Evolutionary conservation across 1,140 invertebrate species (phyloP).

Genomic region (Caenorhabditis brenneri): DNA sequence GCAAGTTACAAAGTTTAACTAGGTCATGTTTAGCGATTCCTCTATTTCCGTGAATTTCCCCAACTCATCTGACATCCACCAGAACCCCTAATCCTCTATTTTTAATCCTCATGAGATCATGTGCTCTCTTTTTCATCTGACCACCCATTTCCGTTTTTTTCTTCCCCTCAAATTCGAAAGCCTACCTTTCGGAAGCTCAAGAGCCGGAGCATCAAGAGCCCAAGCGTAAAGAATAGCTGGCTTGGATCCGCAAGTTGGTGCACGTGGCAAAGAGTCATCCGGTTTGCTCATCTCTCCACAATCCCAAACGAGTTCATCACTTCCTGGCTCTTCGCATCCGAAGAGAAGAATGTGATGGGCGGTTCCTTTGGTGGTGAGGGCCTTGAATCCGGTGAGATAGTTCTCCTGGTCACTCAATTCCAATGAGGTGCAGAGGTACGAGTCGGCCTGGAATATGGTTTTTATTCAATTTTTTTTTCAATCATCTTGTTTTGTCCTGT

Average conservation of each 20-base stretch:
- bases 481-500: too few relatives aligned
- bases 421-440: slow-evolving; percentile 82
- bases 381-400: slow-evolving; percentile 85
- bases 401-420: not conserved
- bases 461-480: too few relatives aligned
- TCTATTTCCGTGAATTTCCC: too few relatives aligned
- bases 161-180: not conserved
- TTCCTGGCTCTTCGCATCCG: slow-evolving; percentile 85
- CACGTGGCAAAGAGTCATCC: slow-evolving; percentile 57
- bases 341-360: slow-evolving; percentile 96
- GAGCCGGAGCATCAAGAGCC: slow-evolving; percentile 88
- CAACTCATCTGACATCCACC: too few relatives aligned
- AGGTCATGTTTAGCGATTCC: too few relatives aligned
- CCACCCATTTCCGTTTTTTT: too few relatives aligned
- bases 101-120: too few relatives aligned
- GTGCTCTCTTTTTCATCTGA: too few relatives aligned
- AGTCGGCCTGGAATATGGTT: slow-evolving; percentile 78
- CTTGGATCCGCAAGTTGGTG: slow-evolving; percentile 67
- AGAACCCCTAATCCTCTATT: too few relatives aligned
- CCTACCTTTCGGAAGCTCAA: slow-evolving; percentile 81
- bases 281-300: slow-evolving; percentile 85
- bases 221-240: slow-evolving; percentile 90
- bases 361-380: slow-evolving; percentile 86
- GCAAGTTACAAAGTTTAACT: too few relatives aligned
- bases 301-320: slow-evolving; percentile 82